phyloP scores from a whole-genome alignment of 2,888 invertebrate genomes.

The Leucophenga montana region DNA sequence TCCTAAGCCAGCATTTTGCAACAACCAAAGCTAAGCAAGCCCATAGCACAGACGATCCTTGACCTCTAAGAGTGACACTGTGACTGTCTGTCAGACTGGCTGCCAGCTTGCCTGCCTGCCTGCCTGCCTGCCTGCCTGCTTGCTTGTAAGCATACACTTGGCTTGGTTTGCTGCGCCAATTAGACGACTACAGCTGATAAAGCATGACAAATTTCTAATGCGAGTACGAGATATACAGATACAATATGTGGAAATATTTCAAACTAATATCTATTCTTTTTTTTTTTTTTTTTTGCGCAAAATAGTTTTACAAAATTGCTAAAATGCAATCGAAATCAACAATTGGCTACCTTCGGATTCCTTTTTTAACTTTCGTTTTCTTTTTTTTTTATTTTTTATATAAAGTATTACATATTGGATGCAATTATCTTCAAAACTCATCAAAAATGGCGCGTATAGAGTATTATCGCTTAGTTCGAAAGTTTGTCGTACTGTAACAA shows the following conservation, averaged over 20 bases:
- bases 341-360: not conserved
- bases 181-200: slow-evolving; percentile 2
- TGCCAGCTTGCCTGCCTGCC: not conserved
- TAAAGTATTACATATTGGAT: not conserved
- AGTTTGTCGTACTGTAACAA: too few relatives aligned
- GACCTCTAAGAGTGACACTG: slow-evolving; percentile 4
- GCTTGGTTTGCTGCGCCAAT: not conserved
- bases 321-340: too few relatives aligned
- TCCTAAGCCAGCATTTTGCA: too few relatives aligned
- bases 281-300: not conserved
- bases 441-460: too few relatives aligned
- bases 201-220: not conserved
- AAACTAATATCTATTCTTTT: too few relatives aligned
- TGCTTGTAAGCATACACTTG: not conserved
- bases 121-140: not conserved
- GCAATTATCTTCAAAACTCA: too few relatives aligned
- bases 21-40: not conserved
- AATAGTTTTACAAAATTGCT: too few relatives aligned
- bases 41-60: slow-evolving; percentile 4
- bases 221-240: not conserved
- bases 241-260: not conserved
- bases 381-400: not conserved
- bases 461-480: too few relatives aligned
- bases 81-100: too few relatives aligned
- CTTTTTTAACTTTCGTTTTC: not conserved